Conservation (phyloP, 2,113 vertebrate genomes). For the Pogonocichla stellata region DNA sequence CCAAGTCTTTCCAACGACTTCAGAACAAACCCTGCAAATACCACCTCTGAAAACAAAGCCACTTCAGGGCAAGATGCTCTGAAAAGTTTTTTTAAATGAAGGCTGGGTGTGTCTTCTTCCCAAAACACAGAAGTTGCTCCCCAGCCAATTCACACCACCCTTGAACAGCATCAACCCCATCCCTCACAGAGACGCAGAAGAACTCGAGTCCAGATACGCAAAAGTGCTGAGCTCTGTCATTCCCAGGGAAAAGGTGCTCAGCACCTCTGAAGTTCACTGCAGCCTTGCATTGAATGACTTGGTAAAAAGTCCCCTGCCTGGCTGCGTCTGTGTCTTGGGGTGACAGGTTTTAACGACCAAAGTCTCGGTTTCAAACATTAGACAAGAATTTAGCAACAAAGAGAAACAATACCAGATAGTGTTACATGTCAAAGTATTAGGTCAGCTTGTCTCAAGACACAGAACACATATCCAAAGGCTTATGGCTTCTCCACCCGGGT, state of each 20-base stretch:
- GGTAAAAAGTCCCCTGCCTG: background rate
- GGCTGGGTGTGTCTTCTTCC: background rate
- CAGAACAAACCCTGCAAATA: background rate
- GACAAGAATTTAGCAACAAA: background rate
- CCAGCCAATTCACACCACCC: background rate
- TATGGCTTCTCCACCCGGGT: background rate
- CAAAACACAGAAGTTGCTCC: background rate
- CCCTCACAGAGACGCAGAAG: background rate
- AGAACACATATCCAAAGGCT: background rate
- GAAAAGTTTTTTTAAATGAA: background rate
- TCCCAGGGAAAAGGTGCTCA: background rate
- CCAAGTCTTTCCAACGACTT: background rate
- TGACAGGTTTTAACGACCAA: background rate
- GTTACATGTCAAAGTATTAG: background rate
- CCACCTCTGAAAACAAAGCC: background rate
- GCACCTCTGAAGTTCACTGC: background rate
- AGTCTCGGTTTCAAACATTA: background rate
- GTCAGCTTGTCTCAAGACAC: background rate
- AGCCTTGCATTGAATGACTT: background rate
- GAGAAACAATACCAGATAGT: background rate
- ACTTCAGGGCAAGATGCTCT: background rate
- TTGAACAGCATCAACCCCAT: background rate
- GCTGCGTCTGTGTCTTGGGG: background rate
- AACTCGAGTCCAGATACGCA: background rate
- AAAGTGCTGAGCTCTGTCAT: background rate